Base-by-base conservation (phyloP, 2,113 vertebrate genomes). In the Egretta garzetta region DNA sequence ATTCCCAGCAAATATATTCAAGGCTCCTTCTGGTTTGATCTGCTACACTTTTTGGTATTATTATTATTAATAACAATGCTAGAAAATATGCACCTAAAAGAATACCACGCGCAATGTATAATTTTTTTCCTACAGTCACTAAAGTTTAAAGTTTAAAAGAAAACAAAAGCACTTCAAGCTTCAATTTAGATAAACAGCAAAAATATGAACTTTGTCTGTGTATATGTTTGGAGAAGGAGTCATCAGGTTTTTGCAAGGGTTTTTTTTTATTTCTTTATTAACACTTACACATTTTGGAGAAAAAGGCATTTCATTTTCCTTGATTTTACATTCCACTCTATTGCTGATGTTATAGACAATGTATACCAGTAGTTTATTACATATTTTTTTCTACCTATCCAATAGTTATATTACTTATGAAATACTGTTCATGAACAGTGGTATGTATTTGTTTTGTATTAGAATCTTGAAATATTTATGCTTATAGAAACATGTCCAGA, bases 1-100 rank as follows among this genome's bases (percentile, higher is more conserved):
- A 80, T 98, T 98, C 95, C 90, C 92, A 97, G 95, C 66, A 95
- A 98, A 98, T 96, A 95, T 95, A 97, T 97, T 98, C 96, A 97
- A 92, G 91, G 52, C 91, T 97, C 89, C 97, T 98, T 98, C 97
- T 98, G 96, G 96, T 97, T 98, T 98, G 97, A 97, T 97, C 76
- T 52, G 91, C 93, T 96, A 95, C 60, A 88, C 64, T 96, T 97
- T 97, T 90, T 95, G 82, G 53, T 95, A 96, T 94, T 93, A 95
- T 96, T 97, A 85, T 88, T 94, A 93, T 28, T 96, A 97, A 90
- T 94, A 96, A 96, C 84, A 95, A 89, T 96, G 56, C 67, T 94
- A 93, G 80, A 95, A 94, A 94, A 95, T 86, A 94, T 83, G 53
- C 33, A 62, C 49, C 81, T n/a, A 88, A 88, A 98, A 90, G 90